Percentiles rank a stretch among this genome's conserved stretches.
Evolutionary conservation across 1,140 invertebrate genomes (phyloP).

Genomic region (Venturia canescens): DNA sequence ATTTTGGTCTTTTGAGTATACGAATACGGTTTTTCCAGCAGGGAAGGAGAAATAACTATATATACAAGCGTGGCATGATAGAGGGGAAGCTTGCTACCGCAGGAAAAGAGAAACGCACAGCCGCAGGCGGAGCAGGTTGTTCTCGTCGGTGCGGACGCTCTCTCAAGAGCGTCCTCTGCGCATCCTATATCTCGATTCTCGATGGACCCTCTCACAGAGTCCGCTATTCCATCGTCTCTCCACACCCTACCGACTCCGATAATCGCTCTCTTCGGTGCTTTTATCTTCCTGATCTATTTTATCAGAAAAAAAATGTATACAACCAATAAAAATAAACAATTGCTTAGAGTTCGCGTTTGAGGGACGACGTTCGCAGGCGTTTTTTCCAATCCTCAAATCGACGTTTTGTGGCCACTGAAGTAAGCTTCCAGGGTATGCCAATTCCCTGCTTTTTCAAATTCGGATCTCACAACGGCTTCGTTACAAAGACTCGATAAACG

Average conservation of each 20-base stretch:
- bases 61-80: conserved; percentile 52
- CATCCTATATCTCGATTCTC: conserved; percentile 3
- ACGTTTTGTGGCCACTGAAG: neutral
- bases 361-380: neutral
- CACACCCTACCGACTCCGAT: conserved; percentile 5
- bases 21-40: conserved; percentile 37
- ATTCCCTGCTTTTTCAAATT: neutral
- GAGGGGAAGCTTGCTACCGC: conserved; percentile 65
- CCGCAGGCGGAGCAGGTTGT: conserved; percentile 70
- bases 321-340: neutral
- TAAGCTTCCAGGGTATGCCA: neutral
- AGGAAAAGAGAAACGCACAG: conserved; percentile 69
- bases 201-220: neutral
- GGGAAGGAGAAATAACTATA: conserved; percentile 55
- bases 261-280: conserved; percentile 7
- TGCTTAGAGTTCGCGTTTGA: neutral
- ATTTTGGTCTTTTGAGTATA: neutral
- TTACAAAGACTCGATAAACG: neutral
- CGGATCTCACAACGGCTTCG: neutral
- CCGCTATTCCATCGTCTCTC: conserved; percentile 9
- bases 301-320: neutral
- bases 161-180: neutral
- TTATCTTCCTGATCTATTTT: conserved; percentile 9
- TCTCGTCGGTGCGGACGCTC: conserved; percentile 25
- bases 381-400: neutral